Conservation (phyloP, 2,113 vertebrate genomes). For the Aix galericulata region DNA sequence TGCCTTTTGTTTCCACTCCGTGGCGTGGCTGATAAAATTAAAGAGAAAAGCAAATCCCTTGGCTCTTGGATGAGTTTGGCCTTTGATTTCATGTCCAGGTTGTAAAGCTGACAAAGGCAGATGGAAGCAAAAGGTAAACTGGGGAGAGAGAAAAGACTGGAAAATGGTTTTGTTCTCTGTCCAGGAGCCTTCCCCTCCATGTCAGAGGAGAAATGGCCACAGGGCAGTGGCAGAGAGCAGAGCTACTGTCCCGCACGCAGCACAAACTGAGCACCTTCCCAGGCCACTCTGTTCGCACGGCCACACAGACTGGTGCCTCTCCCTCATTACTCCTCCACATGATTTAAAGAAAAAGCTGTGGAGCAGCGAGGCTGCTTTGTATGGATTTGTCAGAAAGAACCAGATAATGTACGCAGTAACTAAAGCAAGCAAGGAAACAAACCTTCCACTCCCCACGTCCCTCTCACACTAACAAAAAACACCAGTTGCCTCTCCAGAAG, state of each 20-base stretch:
- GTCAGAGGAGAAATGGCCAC: not conserved
- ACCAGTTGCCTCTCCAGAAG: conserved; percentile 10
- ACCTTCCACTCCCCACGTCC: not conserved
- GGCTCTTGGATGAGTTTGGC: not conserved
- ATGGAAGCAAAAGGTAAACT: not conserved
- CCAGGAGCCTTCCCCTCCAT: not conserved
- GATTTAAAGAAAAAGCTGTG: not conserved
- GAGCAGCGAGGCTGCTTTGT: not conserved
- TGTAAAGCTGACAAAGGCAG: not conserved
- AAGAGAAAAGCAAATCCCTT: not conserved
- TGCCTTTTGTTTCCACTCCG: not conserved
- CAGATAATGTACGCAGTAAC: not conserved
- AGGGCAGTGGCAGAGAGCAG: not conserved
- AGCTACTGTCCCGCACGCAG: not conserved
- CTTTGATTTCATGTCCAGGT: not conserved
- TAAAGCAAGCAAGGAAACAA: not conserved
- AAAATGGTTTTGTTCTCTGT: not conserved
- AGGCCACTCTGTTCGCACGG: not conserved
- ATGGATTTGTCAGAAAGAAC: not conserved
- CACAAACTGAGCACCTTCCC: not conserved
- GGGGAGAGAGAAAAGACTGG: not conserved
- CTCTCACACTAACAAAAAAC: not conserved
- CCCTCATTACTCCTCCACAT: not conserved
- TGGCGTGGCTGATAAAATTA: not conserved
- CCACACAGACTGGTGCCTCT: too few relatives aligned